Base-by-base conservation (phyloP, 2,888 invertebrate species). In the Acanthacorydalis orientalis region DNA sequence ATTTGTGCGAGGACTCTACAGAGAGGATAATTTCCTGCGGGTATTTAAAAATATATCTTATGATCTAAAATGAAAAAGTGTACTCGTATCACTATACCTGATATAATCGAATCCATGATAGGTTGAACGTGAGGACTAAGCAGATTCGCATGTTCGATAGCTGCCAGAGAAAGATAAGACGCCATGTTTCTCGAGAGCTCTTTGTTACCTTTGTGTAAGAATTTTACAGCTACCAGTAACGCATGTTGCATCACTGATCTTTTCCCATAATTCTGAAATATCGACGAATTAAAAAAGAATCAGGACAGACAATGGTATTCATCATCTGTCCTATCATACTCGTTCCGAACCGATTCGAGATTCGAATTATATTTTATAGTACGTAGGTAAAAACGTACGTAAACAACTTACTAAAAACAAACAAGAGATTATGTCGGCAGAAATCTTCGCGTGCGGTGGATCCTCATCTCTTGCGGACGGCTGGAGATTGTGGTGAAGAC, bases 381-480 rank as follows among this genome's bases (percentile, higher is more conserved):
- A n/a, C n/a, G n/a, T n/a, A n/a, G n/a, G n/a, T n/a, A n/a, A n/a
- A n/a, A n/a, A n/a, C n/a, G n/a, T n/a, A n/a, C n/a, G n/a, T n/a
- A n/a, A 23, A 23, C 23, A 23, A 23, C 23, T 23, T 43, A 90
- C 92, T 75, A 91, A 70, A 68, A 95, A 93, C 64, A 95, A 83
- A 67, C 90, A 91, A 54, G 91, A 90, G 60, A 95, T 85, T 52
- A 95, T 81, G 69, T 95, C 95, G 42, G 90, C 88, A 15, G 92
- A 91, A 59, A 95, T 93, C 69, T 95, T 95, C 43, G 92, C 90
- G 73, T 95, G 93, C 1, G 93, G 92, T 35, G 92, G 89, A 68
- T 93, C 92, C 60, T 87, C 86, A 65, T 88, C 86, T 56, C 79
- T 70, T 16, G 75, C 67, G 33, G 76, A 69, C 0, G 88, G 85